phyloP scores from a whole-genome alignment of 1,140 invertebrate genomes.

The Drosophila pallidifrons region DNA sequence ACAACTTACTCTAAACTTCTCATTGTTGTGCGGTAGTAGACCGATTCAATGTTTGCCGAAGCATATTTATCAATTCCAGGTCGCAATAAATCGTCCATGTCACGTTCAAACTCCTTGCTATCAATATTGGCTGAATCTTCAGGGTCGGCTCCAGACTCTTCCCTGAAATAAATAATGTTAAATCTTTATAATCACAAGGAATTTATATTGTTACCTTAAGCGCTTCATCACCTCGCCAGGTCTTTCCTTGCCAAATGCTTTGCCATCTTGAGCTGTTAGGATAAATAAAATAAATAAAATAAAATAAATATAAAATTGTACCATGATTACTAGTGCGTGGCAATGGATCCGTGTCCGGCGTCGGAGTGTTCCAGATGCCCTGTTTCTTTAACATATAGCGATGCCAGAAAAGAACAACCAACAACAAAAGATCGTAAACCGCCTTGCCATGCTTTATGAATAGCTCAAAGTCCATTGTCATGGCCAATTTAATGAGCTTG shows the following conservation, averaged over 20 bases:
- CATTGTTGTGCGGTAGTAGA: slow-evolving; percentile 87
- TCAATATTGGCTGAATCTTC: not conserved
- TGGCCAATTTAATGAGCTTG: slow-evolving; percentile 86
- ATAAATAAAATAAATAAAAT: not conserved
- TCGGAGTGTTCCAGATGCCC: slow-evolving; percentile 65
- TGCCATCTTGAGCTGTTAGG: slow-evolving; percentile 16
- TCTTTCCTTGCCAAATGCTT: slow-evolving; percentile 27
- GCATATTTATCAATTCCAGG: slow-evolving; percentile 76
- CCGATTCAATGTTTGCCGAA: slow-evolving; percentile 84
- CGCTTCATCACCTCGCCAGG: slow-evolving; percentile 43
- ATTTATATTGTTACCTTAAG: slow-evolving; percentile 44
- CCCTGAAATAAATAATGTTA: slow-evolving; percentile 34
- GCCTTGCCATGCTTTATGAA: slow-evolving; percentile 94
- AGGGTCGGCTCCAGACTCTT: slow-evolving; percentile 54
- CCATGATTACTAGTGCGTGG: not conserved
- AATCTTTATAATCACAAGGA: not conserved
- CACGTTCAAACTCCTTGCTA: slow-evolving; percentile 45
- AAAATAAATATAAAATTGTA: slow-evolving; percentile 12
- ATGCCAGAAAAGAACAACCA: slow-evolving; percentile 98
- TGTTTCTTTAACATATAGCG: slow-evolving; percentile 88
- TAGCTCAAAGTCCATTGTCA: slow-evolving; percentile 94
- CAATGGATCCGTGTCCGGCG: slow-evolving; percentile 25
- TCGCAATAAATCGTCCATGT: slow-evolving; percentile 60
- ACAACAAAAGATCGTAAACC: slow-evolving; percentile 93
- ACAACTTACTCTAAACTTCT: slow-evolving; percentile 82